Evolutionary conservation across 2,797 vertebrate genomes (phyloP), one percentile per base, ranked within the genome.

Genomic region (Craterocephalus amniculus): DNA sequence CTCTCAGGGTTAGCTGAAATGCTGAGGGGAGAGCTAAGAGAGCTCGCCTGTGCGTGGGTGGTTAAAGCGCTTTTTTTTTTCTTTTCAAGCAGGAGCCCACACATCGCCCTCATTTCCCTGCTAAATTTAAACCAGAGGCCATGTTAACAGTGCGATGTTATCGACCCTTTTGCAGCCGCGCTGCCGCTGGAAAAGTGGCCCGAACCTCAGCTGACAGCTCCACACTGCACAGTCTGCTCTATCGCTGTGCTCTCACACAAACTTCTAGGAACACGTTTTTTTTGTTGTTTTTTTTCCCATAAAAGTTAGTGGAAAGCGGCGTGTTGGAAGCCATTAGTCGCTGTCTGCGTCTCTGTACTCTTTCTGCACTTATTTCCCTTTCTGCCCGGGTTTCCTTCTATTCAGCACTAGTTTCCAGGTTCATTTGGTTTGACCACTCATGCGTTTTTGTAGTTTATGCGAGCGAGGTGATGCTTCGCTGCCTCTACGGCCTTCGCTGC

Each of bases 101-200:
- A 89, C 85, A 81, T 70, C 75, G 78, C 83, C 87, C 91, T 93
- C 84, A 89, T 92, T 94, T 90, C 74, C 81, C 77, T 76, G 91
- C 92, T 94, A 93, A 92, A 92, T 92, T 94, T 93, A 93, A 90
- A 88, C 83, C 51, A 87, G 67, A 82, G 88, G 86, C 83, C 78
- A 73, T 35, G 87, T 71, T 88, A 88, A 85, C 86, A 68, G 80
- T 74, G 69, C 62, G 78, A 89, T 84, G 84, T 79, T 88, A 85
- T 88, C 85, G 59, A 86, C 78, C 87, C 83, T 65, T 83, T 83
- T 76, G 67, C 70, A 86, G 66, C 79, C 78, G 61, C 56, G 57
- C 74, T 69, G 77, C 69, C 84, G 55, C 72, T 40, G 66, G 63
- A 64, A 81, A 71, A 83, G 69, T 84, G 83, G 77, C 86, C 75